A percentile compares a stretch with the other conserved stretches of the same genome.
Conservation (phyloP, 2,797 vertebrate genomes). For the Columba guinea region DNA sequence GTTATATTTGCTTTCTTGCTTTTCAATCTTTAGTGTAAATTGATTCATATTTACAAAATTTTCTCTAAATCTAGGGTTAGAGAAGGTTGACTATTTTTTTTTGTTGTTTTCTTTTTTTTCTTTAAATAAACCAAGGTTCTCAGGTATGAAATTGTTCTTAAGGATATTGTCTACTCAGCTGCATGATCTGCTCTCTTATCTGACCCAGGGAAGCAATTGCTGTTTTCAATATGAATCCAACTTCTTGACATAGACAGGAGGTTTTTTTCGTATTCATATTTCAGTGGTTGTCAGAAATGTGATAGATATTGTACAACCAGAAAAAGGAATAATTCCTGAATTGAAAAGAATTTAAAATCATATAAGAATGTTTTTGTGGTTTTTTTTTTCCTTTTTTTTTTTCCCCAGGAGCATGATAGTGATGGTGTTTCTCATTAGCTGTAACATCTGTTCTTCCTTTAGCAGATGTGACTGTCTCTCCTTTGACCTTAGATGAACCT, state of each 20-base stretch:
- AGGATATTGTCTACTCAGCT: background rate
- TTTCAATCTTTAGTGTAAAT: background rate
- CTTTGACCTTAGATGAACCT: background rate
- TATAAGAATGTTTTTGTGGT: background rate
- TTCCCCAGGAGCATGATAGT: rapidly evolving
- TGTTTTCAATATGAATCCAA: background rate
- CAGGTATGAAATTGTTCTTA: background rate
- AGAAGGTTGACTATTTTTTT: background rate
- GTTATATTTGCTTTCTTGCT: background rate
- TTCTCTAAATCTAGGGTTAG: background rate
- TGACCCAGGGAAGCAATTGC: background rate
- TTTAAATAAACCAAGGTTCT: background rate
- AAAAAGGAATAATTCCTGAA: background rate
- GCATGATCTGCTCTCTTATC: background rate
- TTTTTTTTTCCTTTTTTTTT: background rate
- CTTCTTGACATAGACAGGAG: background rate
- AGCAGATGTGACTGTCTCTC: background rate
- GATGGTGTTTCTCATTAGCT: background rate
- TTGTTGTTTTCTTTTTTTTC: background rate
- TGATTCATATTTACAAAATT: background rate
- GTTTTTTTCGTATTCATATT: background rate
- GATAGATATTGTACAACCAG: background rate
- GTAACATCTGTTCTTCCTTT: background rate
- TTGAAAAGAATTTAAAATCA: background rate
- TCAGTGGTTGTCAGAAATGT: background rate